Evolutionary conservation across 2,113 vertebrate genomes (phyloP).

Genomic region (Opisthocomus hoazin): DNA sequence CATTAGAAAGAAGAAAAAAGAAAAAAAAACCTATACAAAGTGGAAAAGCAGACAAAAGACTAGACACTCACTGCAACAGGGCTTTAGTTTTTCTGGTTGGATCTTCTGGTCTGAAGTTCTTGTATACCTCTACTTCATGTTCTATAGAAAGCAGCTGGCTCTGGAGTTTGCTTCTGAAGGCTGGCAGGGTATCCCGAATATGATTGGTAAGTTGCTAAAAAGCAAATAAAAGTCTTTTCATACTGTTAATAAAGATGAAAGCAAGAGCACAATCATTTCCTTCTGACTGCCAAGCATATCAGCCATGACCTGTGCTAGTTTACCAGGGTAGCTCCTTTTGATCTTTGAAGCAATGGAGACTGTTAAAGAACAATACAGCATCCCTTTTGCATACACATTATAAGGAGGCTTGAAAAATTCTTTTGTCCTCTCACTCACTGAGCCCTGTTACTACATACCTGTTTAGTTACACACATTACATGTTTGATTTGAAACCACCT

Average conservation of each 20-base stretch:
- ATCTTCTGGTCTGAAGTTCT: conserved; percentile 82
- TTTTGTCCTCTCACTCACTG: neutral
- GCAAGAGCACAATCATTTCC: neutral
- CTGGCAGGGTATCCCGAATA: conserved; percentile 86
- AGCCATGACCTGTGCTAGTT: neutral
- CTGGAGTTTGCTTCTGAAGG: conserved; percentile 83
- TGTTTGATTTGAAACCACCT: neutral
- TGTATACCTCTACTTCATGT: conserved; percentile 85
- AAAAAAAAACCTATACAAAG: neutral
- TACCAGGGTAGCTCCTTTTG: neutral
- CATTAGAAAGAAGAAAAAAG: neutral
- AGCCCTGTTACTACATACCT: neutral
- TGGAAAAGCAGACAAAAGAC: neutral
- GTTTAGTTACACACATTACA: neutral
- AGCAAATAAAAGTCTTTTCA: neutral
- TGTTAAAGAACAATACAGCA: neutral
- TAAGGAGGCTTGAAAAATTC: neutral
- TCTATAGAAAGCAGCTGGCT: conserved; percentile 80
- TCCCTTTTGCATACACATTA: neutral
- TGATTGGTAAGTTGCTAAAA: conserved; percentile 93
- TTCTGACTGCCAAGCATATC: neutral
- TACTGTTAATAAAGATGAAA: neutral
- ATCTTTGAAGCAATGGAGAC: neutral
- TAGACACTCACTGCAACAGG: conserved; percentile 82
- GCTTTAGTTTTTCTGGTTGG: conserved; percentile 85